These are phyloP conservation scores for Gadus macrocephalus DNA, from an alignment of 2,113 vertebrate genomes.

Conservation along the genomic window DNA sequence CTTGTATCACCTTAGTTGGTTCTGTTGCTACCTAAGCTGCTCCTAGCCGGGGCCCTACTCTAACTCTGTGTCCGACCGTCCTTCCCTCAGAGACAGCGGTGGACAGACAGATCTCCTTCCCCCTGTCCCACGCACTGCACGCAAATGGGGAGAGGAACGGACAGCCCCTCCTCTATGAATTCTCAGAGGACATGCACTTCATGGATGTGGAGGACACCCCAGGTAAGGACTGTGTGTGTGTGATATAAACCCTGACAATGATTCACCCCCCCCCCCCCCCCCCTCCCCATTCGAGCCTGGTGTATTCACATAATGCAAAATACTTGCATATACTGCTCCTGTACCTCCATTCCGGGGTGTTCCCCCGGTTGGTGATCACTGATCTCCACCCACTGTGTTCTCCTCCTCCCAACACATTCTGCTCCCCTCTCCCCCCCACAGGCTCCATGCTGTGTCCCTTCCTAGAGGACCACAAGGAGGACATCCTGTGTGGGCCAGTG, in stretches of 20 bases:
- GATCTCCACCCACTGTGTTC: too few species aligned
- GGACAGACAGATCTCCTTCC: constrained; percentile 94
- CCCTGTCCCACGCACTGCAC: constrained; percentile 85
- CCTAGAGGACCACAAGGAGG: constrained; percentile 96
- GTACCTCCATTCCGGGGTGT: too few species aligned
- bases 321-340: too few species aligned
- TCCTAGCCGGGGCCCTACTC: not conserved
- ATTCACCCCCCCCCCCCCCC: too few species aligned
- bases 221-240: constrained; percentile 60
- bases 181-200: constrained; percentile 91
- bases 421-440: constrained; percentile 53
- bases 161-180: constrained; percentile 81
- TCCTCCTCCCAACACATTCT: too few species aligned
- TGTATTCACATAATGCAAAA: too few species aligned
- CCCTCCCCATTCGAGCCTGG: too few species aligned
- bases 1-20: too few species aligned
- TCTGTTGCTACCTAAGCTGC: too few species aligned
- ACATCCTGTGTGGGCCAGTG: constrained; percentile 94
- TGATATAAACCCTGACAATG: too few species aligned
- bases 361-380: too few species aligned
- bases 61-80: constrained; percentile 9
- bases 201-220: constrained; percentile 95
- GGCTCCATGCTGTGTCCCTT: constrained; percentile 90
- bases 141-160: constrained; percentile 90
- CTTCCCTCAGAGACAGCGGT: constrained; percentile 86